Evolutionary conservation across 2,888 invertebrate species (phyloP).

Genomic region (Scaptomyza tumidula): DNA sequence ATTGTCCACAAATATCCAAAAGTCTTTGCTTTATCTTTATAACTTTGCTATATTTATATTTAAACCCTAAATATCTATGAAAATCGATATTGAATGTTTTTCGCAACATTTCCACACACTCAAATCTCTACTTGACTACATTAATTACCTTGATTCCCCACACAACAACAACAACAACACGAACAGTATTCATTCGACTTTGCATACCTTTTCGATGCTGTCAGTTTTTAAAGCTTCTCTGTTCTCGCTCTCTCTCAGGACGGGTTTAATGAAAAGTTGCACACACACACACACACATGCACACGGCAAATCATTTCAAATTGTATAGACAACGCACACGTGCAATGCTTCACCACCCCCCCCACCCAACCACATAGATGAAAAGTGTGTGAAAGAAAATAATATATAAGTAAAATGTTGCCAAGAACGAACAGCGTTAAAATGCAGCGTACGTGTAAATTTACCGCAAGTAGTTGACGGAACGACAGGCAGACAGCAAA

Average conservation of each 20-base stretch:
- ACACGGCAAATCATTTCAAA: slow-evolving; percentile 59
- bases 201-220: not conserved
- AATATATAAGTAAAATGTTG: slow-evolving; percentile 45
- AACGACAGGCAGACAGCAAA: not conserved
- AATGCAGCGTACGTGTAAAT: slow-evolving; percentile 78
- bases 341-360: slow-evolving; percentile 10
- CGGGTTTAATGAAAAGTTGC: slow-evolving; percentile 62
- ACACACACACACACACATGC: slow-evolving; percentile 11
- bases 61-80: too few relatives aligned
- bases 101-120: too few relatives aligned
- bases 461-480: slow-evolving; percentile 68
- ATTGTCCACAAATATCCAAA: too few relatives aligned
- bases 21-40: too few relatives aligned
- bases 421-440: slow-evolving; percentile 63
- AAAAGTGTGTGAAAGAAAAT: slow-evolving; percentile 5
- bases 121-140: slow-evolving; percentile 15
- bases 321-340: slow-evolving; percentile 52
- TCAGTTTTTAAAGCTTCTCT: slow-evolving; percentile 50
- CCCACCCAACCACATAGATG: slow-evolving; percentile 8
- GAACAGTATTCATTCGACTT: too few relatives aligned
- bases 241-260: slow-evolving; percentile 19
- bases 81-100: too few relatives aligned
- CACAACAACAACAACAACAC: too few relatives aligned
- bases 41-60: too few relatives aligned
- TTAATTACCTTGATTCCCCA: slow-evolving; percentile 63